These are phyloP conservation scores for Aegithalos caudatus DNA, from an alignment of 2,113 vertebrate genomes.

Conservation along the genomic window DNA sequence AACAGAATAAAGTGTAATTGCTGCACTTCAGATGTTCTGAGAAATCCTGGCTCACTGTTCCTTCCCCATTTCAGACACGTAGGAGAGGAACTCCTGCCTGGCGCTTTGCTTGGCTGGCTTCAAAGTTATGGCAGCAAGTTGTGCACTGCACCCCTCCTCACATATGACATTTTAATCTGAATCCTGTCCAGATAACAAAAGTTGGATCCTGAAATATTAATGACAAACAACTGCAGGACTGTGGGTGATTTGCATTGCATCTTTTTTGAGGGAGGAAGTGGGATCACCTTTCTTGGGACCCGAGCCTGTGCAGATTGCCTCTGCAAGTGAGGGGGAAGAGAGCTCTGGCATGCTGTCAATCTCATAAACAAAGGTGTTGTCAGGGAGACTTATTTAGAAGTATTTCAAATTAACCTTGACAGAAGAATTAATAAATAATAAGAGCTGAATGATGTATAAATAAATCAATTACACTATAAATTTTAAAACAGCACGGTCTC, in stretches of 20 bases:
- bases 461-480: conserved; percentile 77
- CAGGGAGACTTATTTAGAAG: conserved; percentile 71
- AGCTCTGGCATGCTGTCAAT: conserved; percentile 48
- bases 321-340: neutral
- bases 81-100: neutral
- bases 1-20: neutral
- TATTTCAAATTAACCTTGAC: conserved; percentile 78
- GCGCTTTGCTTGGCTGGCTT: neutral
- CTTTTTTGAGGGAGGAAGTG: neutral
- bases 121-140: neutral
- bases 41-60: neutral
- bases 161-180: neutral
- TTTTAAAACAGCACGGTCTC: conserved; percentile 63
- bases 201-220: neutral
- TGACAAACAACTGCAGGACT: neutral
- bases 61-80: neutral
- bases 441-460: conserved; percentile 74
- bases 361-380: conserved; percentile 72
- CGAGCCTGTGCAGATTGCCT: neutral
- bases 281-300: neutral
- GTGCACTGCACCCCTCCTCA: neutral
- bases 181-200: neutral
- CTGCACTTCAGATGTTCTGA: neutral
- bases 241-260: neutral
- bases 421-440: conserved; percentile 80